Evolutionary conservation across 2,888 invertebrate genomes (phyloP).

Genomic region (Sinopyrophorus schimmeli): DNA sequence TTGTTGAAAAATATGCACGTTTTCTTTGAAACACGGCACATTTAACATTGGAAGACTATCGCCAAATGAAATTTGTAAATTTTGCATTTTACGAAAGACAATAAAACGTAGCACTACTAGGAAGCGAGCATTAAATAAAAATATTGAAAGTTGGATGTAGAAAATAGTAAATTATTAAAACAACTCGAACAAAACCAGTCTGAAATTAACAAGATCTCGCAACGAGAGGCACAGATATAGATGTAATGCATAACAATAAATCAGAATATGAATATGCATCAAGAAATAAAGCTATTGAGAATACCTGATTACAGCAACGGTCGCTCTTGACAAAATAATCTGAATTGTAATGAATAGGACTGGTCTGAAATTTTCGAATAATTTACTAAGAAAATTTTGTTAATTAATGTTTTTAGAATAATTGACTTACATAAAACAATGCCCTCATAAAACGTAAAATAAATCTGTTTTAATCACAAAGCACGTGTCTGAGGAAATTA

Average conservation of each 20-base stretch:
- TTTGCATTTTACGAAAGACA: too few relatives aligned
- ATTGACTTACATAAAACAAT: too few relatives aligned
- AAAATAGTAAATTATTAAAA: slow-evolving; percentile 29
- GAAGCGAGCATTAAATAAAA: slow-evolving; percentile 5
- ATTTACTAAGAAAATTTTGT: slow-evolving; percentile 22
- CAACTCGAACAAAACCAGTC: slow-evolving; percentile 27
- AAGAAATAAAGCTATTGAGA: slow-evolving; percentile 41
- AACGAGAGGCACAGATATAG: slow-evolving; percentile 42
- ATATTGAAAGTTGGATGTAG: too few relatives aligned
- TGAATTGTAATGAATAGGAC: slow-evolving; percentile 31
- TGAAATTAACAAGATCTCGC: slow-evolving; percentile 40
- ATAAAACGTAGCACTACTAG: too few relatives aligned
- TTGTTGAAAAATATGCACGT: too few relatives aligned
- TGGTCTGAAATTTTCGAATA: slow-evolving; percentile 25
- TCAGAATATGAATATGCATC: slow-evolving; percentile 47
- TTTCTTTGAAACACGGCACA: too few relatives aligned
- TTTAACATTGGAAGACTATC: too few relatives aligned
- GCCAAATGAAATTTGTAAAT: too few relatives aligned
- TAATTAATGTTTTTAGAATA: slow-evolving; percentile 25
- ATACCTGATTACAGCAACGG: slow-evolving; percentile 38
- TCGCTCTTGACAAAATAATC: slow-evolving; percentile 33
- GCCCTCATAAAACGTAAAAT: too few relatives aligned
- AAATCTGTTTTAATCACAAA: too few relatives aligned
- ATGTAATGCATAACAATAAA: slow-evolving; percentile 48
- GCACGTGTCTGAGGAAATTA: too few relatives aligned